Percentiles rank a stretch among this genome's conserved stretches.
Conservation (phyloP, 2,888 invertebrate genomes). For the Baccha elongata region DNA sequence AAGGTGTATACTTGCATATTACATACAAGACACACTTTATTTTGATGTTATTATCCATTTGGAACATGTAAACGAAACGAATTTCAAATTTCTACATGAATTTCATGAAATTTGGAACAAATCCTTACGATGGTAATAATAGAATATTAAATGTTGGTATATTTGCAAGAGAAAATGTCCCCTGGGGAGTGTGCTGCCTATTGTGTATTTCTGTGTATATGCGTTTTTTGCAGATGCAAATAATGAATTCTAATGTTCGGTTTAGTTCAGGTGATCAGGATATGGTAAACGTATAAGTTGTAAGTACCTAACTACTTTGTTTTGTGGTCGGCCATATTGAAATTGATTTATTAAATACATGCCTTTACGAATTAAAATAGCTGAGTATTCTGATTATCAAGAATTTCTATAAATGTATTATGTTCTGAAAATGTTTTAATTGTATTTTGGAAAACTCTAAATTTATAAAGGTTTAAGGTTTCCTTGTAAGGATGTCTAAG, state of each 20-base stretch:
- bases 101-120: slow-evolving; percentile 51
- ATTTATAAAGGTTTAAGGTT: background rate
- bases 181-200: slow-evolving; percentile 1
- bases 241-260: slow-evolving; percentile 50
- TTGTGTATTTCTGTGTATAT: slow-evolving; percentile 10
- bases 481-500: too few species aligned
- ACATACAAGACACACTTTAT: background rate
- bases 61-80: slow-evolving; percentile 63
- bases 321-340: slow-evolving; percentile 18
- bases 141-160: slow-evolving; percentile 36
- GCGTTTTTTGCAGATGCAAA: slow-evolving; percentile 39
- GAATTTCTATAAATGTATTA: background rate
- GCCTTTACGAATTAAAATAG: slow-evolving; percentile 8
- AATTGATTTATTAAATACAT: slow-evolving; percentile 35
- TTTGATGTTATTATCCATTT: slow-evolving; percentile 29
- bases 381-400: slow-evolving; percentile 7
- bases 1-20: background rate
- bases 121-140: slow-evolving; percentile 63
- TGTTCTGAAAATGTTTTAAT: slow-evolving; percentile 9
- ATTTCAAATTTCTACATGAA: slow-evolving; percentile 46
- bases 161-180: slow-evolving; percentile 36
- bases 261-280: slow-evolving; percentile 40
- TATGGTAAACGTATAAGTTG: slow-evolving; percentile 4
- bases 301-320: background rate
- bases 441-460: background rate